These are phyloP conservation scores for Corythoichthys intestinalis DNA, from an alignment of 2,113 vertebrate species.

Conservation along the genomic window DNA sequence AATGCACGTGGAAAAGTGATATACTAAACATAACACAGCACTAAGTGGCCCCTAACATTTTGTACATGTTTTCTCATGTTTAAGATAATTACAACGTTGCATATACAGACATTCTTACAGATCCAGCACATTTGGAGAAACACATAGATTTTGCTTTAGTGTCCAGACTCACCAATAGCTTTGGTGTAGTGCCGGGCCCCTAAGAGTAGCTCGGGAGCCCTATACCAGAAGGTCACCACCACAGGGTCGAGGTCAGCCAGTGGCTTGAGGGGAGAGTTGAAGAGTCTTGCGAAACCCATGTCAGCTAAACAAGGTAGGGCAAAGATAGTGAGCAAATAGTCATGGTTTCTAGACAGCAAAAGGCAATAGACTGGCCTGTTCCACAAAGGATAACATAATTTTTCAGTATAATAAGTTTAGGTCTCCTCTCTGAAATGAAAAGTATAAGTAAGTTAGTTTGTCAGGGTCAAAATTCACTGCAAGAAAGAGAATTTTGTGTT, in stretches of 20 bases:
- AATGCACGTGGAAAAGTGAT: background rate
- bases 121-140: background rate
- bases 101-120: background rate
- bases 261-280: conserved; percentile 99
- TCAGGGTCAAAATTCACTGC: no score
- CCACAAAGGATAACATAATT: background rate
- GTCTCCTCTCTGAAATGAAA: background rate
- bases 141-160: background rate
- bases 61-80: background rate
- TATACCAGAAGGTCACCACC: conserved; percentile 99
- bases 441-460: background rate
- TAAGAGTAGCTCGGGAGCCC: conserved; percentile 93
- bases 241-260: conserved; percentile 98
- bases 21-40: background rate
- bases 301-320: conserved; percentile 76
- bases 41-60: background rate
- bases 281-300: conserved; percentile 98
- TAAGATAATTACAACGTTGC: background rate
- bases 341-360: background rate
- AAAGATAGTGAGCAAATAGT: conserved; percentile 18
- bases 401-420: background rate
- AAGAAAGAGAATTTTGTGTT: no score
- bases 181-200: conserved; percentile 98
- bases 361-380: background rate
- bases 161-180: conserved; percentile 87